Evolutionary conservation across 1,140 invertebrate genomes (phyloP).

Genomic region (Drosophila biarmipes): DNA sequence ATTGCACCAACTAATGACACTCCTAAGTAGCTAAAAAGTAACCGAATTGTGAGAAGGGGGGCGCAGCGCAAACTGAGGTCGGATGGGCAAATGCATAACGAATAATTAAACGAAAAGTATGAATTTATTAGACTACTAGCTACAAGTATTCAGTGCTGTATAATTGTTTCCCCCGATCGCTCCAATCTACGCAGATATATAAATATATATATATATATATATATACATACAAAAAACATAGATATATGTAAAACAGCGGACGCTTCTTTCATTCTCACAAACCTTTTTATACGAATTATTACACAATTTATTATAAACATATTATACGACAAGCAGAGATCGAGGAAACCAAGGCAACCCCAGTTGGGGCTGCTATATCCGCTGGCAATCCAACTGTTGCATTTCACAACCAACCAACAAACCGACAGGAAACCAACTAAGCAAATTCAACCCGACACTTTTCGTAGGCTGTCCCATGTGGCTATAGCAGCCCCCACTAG

Average conservation of each 20-base stretch:
- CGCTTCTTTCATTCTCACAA: constrained; percentile 74
- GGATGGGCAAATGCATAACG: constrained; percentile 53
- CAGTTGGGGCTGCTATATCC: constrained; percentile 57
- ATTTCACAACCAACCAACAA: constrained; percentile 39
- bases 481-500: constrained; percentile 56
- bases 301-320: constrained; percentile 70
- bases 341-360: constrained; percentile 47
- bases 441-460: constrained; percentile 25
- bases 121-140: constrained; percentile 75
- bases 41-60: constrained; percentile 11
- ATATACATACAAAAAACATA: constrained; percentile 21
- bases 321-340: constrained; percentile 36
- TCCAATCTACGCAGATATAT: constrained; percentile 46
- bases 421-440: constrained; percentile 13
- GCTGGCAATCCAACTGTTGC: constrained; percentile 47
- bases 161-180: constrained; percentile 56
- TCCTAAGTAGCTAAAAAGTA: constrained; percentile 33
- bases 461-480: constrained; percentile 27
- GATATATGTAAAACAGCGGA: constrained; percentile 53
- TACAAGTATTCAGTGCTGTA: constrained; percentile 57
- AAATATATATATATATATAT: constrained; percentile 25
- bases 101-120: constrained; percentile 71
- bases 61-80: neutral
- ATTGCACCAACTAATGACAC: constrained; percentile 37
- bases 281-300: constrained; percentile 72